Percentiles rank a stretch among this genome's conserved stretches.
Conservation (phyloP, 2,797 vertebrate genomes). For the Crenichthys baileyi region DNA sequence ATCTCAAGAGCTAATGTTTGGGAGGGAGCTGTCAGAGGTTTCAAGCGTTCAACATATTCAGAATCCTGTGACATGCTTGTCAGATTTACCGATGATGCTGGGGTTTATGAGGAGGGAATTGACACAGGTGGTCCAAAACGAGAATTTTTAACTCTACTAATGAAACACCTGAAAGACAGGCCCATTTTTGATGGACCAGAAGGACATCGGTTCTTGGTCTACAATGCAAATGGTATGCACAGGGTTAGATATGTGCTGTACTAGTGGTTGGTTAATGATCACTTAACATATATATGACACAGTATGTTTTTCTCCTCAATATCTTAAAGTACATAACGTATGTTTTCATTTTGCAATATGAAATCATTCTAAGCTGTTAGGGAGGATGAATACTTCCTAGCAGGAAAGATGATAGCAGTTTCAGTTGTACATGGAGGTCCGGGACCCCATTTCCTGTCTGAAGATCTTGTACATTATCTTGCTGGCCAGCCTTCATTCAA, state of each 20-base stretch:
- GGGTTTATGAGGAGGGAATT: constrained; percentile 38
- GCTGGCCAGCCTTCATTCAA: constrained; percentile 27
- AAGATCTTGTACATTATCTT: constrained; percentile 41
- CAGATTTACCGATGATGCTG: constrained; percentile 54
- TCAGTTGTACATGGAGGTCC: constrained; percentile 32
- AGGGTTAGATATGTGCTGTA: constrained; percentile 15
- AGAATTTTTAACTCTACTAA: constrained; percentile 47
- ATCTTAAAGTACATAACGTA: too few relatives aligned
- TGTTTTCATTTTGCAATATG: too few relatives aligned
- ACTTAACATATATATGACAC: too few relatives aligned
- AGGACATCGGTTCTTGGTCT: constrained; percentile 28
- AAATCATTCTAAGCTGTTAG: too few relatives aligned
- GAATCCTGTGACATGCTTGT: constrained; percentile 52
- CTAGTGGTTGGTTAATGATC: too few relatives aligned
- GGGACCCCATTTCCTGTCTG: constrained; percentile 49
- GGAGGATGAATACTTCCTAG: too few relatives aligned
- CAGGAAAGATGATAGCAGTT: too few relatives aligned
- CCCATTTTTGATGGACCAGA: constrained; percentile 40
- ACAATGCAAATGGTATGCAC: constrained; percentile 32
- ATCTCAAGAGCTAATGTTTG: constrained; percentile 46
- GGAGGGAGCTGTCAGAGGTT: constrained; percentile 56
- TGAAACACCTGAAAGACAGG: constrained; percentile 34
- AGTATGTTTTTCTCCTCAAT: too few relatives aligned
- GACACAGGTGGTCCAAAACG: constrained; percentile 46
- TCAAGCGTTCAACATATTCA: constrained; percentile 37